Evolutionary conservation across 2,888 invertebrate genomes (phyloP).

Genomic region (Urechis unicinctus): DNA sequence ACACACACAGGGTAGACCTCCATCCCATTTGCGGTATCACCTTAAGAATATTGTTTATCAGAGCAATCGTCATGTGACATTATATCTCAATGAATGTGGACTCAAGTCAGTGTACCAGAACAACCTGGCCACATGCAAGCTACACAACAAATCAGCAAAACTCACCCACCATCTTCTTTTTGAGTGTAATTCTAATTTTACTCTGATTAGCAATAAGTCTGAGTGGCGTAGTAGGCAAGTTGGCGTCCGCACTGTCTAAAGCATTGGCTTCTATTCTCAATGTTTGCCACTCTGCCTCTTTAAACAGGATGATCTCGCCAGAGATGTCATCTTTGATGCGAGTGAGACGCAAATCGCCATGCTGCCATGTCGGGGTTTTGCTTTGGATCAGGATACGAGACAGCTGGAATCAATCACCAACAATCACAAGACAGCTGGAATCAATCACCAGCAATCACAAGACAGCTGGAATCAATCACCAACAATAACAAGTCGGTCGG

Average conservation of each 20-base stretch:
- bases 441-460: not conserved
- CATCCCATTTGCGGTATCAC: too few relatives aligned
- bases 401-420: constrained; percentile 65
- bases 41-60: too few relatives aligned
- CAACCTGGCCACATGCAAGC: not conserved
- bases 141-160: not conserved
- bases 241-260: constrained; percentile 46
- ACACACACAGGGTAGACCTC: too few relatives aligned
- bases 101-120: too few relatives aligned
- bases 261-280: constrained; percentile 92
- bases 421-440: constrained; percentile 58
- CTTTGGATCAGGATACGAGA: constrained; percentile 89
- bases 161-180: constrained; percentile 80
- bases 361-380: constrained; percentile 83
- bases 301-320: constrained; percentile 89
- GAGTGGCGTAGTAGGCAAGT: constrained; percentile 64
- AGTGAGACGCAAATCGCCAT: constrained; percentile 76
- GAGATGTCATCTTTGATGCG: constrained; percentile 82
- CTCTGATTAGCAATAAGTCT: constrained; percentile 89
- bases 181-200: constrained; percentile 87
- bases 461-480: constrained; percentile 58
- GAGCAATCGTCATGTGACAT: too few relatives aligned
- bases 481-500: constrained; percentile 54
- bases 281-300: constrained; percentile 78
- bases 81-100: too few relatives aligned